Percentiles rank a stretch among this genome's conserved stretches.
These are phyloP conservation scores for Tragelaphus eurycerus DNA, from an alignment of 2,797 vertebrate species.

Conservation along the genomic window DNA sequence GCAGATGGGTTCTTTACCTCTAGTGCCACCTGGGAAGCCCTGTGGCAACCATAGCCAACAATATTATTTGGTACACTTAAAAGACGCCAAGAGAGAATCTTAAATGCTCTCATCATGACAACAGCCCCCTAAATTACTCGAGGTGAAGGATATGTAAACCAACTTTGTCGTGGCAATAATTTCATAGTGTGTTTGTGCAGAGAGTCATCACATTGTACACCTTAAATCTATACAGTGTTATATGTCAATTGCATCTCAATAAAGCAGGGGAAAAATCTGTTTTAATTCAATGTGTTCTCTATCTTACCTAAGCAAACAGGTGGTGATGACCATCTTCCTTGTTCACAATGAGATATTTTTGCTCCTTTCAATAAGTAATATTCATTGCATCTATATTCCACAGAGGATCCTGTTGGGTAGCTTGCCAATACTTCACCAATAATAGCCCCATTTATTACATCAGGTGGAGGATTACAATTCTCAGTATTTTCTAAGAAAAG, in stretches of 20 bases:
- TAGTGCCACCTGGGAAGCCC: not conserved
- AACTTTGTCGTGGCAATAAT: not conserved
- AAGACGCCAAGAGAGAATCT: not conserved
- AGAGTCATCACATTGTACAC: no score
- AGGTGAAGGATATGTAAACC: not conserved
- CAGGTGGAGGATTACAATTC: constrained; percentile 80
- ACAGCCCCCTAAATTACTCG: not conserved
- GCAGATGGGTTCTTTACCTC: not conserved
- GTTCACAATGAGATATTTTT: constrained; percentile 74
- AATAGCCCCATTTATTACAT: constrained; percentile 74
- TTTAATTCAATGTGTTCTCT: not conserved
- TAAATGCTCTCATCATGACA: not conserved
- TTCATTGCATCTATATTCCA: constrained; percentile 82
- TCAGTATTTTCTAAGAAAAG: constrained; percentile 66
- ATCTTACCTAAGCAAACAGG: constrained; percentile 84
- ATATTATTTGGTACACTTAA: not conserved
- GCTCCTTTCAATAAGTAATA: constrained; percentile 81
- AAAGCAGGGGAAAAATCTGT: not conserved
- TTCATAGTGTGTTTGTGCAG: not conserved
- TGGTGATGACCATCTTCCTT: constrained; percentile 81
- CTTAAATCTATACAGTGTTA: not conserved
- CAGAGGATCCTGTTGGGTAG: constrained; percentile 78
- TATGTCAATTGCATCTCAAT: not conserved
- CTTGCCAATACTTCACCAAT: constrained; percentile 45
- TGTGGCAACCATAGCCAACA: not conserved